phyloP scores from a whole-genome alignment of 2,797 vertebrate species.

The Tadarida brasiliensis region DNA sequence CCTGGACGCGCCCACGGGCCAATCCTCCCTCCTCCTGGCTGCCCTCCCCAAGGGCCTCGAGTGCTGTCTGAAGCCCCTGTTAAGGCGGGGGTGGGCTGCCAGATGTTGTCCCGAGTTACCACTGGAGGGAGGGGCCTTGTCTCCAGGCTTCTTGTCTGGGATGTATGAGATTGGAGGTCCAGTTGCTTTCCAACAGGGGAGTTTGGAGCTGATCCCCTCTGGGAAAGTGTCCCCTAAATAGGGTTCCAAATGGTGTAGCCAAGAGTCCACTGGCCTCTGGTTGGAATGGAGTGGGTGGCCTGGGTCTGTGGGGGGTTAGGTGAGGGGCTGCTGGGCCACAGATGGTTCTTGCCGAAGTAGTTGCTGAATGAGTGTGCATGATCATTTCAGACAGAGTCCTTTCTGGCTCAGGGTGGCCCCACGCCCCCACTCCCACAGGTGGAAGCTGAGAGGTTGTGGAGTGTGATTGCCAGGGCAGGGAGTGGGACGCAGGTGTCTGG shows the following conservation, averaged over 20 bases:
- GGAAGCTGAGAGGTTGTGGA: neutral
- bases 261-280: neutral
- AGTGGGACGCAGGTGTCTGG: neutral
- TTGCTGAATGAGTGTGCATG: neutral
- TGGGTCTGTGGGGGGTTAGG: neutral
- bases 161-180: neutral
- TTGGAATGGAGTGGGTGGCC: neutral
- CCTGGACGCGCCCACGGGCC: neutral
- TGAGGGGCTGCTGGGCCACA: fast-evolving
- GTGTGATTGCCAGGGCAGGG: neutral
- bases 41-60: neutral
- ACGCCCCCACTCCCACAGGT: slow-evolving; percentile 75
- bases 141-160: neutral
- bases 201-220: neutral
- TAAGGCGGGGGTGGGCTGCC: neutral
- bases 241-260: neutral
- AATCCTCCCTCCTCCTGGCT: neutral
- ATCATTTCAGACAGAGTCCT: neutral
- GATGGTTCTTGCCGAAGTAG: neutral
- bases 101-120: neutral
- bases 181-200: neutral
- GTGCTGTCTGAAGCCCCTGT: neutral
- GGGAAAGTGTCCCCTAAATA: neutral
- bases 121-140: neutral
- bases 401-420: neutral